phyloP scores from a whole-genome alignment of 2,113 vertebrate species.

The Hystrix brachyura region DNA sequence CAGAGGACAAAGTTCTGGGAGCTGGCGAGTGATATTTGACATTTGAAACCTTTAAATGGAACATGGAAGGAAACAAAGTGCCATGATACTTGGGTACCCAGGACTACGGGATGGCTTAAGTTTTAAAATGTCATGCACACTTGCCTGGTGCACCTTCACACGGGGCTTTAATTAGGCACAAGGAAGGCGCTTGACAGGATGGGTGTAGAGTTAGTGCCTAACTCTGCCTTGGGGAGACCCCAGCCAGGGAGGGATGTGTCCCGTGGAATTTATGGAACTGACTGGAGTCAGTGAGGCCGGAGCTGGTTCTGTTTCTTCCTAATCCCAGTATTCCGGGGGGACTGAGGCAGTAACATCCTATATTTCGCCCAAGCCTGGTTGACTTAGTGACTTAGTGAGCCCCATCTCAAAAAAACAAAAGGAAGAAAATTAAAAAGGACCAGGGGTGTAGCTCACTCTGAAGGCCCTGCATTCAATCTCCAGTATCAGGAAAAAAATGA shows the following conservation, averaged over 20 bases:
- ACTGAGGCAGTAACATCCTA: background rate
- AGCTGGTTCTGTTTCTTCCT: background rate
- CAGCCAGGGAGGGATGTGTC: background rate
- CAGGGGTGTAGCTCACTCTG: background rate
- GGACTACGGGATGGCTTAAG: background rate
- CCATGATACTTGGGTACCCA: accelerated
- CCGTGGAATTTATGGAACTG: background rate
- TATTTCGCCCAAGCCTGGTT: background rate
- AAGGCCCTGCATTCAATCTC: background rate
- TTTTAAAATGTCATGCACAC: too few relatives aligned
- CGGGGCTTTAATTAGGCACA: background rate
- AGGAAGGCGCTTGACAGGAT: too few relatives aligned
- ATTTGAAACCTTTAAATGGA: background rate
- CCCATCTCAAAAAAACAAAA: background rate
- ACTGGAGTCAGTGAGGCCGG: accelerated
- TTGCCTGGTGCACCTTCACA: background rate
- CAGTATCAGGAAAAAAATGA: background rate
- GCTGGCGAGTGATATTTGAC: accelerated
- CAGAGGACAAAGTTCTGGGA: background rate
- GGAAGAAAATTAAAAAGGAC: background rate
- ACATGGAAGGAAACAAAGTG: accelerated
- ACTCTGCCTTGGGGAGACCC: background rate
- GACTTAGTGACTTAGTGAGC: background rate
- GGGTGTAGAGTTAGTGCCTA: background rate
- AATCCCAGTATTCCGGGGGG: background rate